Percentiles rank a stretch among this genome's conserved stretches.
phyloP scores from a whole-genome alignment of 1,140 invertebrate species.

The Probaryconus sp. region DNA sequence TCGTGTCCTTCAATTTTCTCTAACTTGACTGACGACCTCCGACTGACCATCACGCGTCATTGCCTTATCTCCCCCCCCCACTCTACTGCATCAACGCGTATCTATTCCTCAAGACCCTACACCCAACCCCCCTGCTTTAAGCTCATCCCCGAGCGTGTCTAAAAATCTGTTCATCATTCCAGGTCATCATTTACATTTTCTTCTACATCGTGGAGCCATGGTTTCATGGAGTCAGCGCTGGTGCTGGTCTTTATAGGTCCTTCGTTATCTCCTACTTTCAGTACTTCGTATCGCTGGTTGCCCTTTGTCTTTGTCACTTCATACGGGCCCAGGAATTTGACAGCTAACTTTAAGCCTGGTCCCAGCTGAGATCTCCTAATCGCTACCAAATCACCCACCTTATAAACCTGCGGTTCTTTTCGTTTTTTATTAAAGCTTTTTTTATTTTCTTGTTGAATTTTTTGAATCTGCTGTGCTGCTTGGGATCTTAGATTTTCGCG shows the following conservation, averaged over 20 bases:
- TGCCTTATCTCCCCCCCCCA: too few relatives aligned
- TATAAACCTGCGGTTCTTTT: neutral
- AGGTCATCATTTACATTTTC: too few relatives aligned
- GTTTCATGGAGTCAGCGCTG: too few relatives aligned
- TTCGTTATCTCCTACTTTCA: neutral
- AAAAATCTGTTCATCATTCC: too few relatives aligned
- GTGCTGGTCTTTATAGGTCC: neutral
- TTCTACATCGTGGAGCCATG: too few relatives aligned
- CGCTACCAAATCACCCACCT: constrained; percentile 13
- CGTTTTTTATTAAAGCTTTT: constrained; percentile 10
- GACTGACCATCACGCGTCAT: too few relatives aligned
- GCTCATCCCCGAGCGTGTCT: too few relatives aligned
- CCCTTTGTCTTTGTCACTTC: neutral
- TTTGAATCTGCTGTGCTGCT: constrained; percentile 60
- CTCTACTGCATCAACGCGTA: too few relatives aligned
- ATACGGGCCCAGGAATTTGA: constrained; percentile 8
- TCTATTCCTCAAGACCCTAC: too few relatives aligned
- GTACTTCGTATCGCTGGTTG: neutral
- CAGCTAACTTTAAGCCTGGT: constrained; percentile 9
- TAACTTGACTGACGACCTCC: too few relatives aligned
- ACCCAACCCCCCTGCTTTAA: too few relatives aligned
- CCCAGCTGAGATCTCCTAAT: constrained; percentile 12
- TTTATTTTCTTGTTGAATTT: constrained; percentile 62
- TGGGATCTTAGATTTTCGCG: constrained; percentile 53
- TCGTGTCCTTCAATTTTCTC: too few relatives aligned